Evolutionary conservation across 2,113 vertebrate genomes (phyloP).

Genomic region (Melozone crissalis): DNA sequence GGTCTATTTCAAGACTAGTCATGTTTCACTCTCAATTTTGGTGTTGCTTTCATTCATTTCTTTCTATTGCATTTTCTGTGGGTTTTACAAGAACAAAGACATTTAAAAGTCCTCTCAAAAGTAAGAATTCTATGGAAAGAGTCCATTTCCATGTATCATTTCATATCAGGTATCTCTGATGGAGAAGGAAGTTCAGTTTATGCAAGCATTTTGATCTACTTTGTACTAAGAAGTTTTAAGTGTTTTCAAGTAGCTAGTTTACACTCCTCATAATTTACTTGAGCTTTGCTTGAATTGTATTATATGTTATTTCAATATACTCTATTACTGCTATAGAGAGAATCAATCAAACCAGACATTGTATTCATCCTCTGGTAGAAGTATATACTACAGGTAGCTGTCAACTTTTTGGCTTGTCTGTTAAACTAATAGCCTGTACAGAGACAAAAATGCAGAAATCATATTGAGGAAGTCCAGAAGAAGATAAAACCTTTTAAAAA

Average conservation of each 20-base stretch:
- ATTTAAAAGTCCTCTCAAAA: not conserved
- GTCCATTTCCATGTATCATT: not conserved
- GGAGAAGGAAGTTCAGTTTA: not conserved
- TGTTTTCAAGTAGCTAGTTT: not conserved
- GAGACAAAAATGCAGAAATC: not conserved
- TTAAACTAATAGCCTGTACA: not conserved
- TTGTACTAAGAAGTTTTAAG: not conserved
- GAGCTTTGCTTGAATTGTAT: not conserved
- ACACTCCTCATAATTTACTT: not conserved
- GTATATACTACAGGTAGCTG: fast-evolving
- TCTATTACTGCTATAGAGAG: not conserved
- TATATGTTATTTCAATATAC: not conserved
- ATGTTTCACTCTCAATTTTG: not conserved
- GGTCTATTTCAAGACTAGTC: not conserved
- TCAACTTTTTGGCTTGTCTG: not conserved
- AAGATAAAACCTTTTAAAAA: not conserved
- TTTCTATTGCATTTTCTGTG: not conserved
- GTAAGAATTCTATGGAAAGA: not conserved
- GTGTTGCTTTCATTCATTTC: not conserved
- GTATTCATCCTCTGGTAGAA: not conserved
- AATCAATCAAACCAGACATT: not conserved
- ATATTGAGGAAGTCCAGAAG: not conserved
- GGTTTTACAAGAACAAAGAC: not conserved
- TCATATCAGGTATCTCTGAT: not conserved
- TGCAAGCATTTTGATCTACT: not conserved